Evolutionary conservation across 2,113 vertebrate species (phyloP).

Genomic region (Phyllopteryx taeniolatus): DNA sequence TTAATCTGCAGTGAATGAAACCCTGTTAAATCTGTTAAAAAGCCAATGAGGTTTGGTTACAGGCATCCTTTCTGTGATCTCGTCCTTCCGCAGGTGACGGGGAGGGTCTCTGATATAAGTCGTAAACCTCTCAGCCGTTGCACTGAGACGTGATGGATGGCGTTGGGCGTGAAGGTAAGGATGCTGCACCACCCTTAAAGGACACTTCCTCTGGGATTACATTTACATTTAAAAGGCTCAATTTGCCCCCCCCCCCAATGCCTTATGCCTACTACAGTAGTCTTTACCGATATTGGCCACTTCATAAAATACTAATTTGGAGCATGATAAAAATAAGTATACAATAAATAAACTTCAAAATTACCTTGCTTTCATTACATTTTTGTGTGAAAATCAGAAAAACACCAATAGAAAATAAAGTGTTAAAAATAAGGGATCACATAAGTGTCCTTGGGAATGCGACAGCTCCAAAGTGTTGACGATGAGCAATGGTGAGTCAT

Average conservation of each 20-base stretch:
- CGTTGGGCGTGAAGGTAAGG: conserved; percentile 36
- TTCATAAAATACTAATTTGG: not conserved
- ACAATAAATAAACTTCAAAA: not conserved
- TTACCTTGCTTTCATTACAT: not conserved
- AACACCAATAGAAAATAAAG: not conserved
- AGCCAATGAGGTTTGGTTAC: not conserved
- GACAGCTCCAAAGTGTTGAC: not conserved
- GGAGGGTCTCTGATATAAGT: not conserved
- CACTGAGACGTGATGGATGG: conserved; percentile 47
- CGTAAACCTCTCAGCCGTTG: conserved; percentile 47
- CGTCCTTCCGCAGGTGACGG: conserved; percentile 20
- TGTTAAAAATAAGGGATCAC: not conserved
- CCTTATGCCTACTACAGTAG: not conserved
- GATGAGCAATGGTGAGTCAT: not conserved
- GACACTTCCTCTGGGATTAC: conserved; percentile 50
- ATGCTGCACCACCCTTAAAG: conserved; percentile 26
- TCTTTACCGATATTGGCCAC: not conserved
- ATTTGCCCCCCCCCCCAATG: conserved; percentile 1
- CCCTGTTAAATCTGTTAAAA: not conserved
- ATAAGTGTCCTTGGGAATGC: conserved; percentile 5
- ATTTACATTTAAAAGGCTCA: conserved; percentile 57
- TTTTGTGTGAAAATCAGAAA: not conserved
- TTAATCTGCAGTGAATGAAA: not conserved
- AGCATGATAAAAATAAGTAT: not conserved
- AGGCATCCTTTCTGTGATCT: not conserved